Base-by-base conservation (phyloP, 30 jellyfish, hydroid and myxozoan species). In the Hydractinia echinata region DNA sequence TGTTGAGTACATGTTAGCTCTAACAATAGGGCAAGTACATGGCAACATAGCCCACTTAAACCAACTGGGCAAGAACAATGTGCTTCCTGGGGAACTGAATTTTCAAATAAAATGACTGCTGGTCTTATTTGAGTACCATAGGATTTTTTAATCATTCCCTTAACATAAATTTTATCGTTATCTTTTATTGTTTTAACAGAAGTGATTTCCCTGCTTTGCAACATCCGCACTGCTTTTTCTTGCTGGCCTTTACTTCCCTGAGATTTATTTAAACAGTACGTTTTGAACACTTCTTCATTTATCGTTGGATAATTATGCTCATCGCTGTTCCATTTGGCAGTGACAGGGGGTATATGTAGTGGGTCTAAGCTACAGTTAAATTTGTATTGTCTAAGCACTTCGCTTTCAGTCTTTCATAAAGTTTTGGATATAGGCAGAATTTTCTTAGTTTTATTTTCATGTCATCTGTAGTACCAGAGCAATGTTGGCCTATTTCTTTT, bases 21-120 rank as follows among this genome's bases (percentile, higher is more conserved):
- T 61, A 80, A 66, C 39, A 64, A 64, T n/a, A 64, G 19, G 7
- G 74, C 19, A 64, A 64, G 3, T 6, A 64, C 16, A 6, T 64
- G 74, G 2, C 74, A 64, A 51, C 74, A 64, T 64, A 64, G 39
- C 0, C 74, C 74, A 7, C 74, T 64, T 52, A 0, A n/a, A n/a
- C 87, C 87, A 80, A 80, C 83, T 21, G 87, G 87, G 21, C 87
- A 80, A 10, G 64, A 67, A 80, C 83, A 80, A 66, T 7, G 54
- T 9, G 84, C 83, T 80, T 80, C 60, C 11, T 48, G 61, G n/a
- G 87, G 80, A 13, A 61, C 8, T 14, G 51, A 10, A 52, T 80
- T 66, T 80, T 80, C 14, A 67, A 80, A 80, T 61, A 80, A 21
- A 39, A 80, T 80, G 30, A 58, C 55, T 10, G 87, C 84, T 21